Conservation (phyloP, 2,888 invertebrate species). For the Horisme vitalbata region DNA sequence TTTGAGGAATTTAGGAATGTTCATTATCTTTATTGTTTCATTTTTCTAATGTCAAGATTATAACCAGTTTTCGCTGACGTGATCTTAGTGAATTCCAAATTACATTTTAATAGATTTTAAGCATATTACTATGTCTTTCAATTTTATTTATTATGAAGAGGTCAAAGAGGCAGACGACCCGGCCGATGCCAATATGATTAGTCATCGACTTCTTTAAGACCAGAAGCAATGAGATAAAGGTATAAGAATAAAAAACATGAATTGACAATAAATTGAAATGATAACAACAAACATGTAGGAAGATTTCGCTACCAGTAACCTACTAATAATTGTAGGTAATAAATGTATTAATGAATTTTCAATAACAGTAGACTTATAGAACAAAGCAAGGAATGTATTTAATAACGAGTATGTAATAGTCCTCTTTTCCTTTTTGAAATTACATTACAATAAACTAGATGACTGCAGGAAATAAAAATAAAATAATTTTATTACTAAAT, state of each 20-base stretch:
- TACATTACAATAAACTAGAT: no score
- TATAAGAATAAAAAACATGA: no score
- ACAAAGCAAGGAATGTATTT: no score
- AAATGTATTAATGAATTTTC: no score
- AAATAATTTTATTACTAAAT: neutral
- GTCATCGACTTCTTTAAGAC: conserved; percentile 26
- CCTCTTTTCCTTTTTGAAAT: no score
- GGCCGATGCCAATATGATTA: conserved; percentile 21
- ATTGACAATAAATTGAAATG: no score
- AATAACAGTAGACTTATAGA: no score
- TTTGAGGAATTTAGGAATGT: conserved; percentile 74
- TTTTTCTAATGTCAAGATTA: conserved; percentile 49
- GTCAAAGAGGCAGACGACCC: conserved; percentile 26
- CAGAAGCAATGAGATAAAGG: conserved; percentile 19
- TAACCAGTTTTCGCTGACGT: conserved; percentile 27
- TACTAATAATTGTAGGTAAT: no score
- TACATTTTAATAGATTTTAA: conserved; percentile 31
- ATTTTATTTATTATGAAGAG: conserved; percentile 28
- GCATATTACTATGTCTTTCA: conserved; percentile 22
- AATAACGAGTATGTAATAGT: no score
- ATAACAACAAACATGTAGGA: no score
- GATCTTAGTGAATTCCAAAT: conserved; percentile 24
- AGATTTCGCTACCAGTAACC: no score
- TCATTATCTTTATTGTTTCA: conserved; percentile 72
- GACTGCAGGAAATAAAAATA: neutral